Evolutionary conservation across 2,113 vertebrate genomes (phyloP).

Genomic region (Rhinichthys klamathensis): DNA sequence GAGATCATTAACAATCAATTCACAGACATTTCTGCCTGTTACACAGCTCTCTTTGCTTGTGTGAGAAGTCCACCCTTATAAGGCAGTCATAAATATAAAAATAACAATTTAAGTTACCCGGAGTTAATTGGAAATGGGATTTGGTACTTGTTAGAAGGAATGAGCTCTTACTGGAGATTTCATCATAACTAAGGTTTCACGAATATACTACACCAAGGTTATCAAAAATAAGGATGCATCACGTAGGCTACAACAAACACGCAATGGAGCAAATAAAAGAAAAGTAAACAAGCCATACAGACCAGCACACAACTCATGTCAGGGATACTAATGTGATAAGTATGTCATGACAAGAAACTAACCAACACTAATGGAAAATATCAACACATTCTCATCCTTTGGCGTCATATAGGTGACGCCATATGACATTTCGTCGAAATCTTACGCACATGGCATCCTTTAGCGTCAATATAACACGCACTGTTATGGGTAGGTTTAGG

Average conservation of each 20-base stretch:
- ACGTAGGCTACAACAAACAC: neutral
- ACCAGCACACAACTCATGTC: neutral
- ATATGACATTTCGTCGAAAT: too few species aligned
- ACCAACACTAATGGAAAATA: neutral
- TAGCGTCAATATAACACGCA: too few species aligned
- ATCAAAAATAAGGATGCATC: neutral
- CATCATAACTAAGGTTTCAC: slow-evolving; percentile 11
- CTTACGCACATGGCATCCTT: too few species aligned
- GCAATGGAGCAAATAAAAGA: neutral
- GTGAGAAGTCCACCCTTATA: neutral
- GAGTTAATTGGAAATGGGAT: neutral
- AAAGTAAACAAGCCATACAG: neutral
- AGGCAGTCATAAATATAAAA: neutral
- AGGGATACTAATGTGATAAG: neutral
- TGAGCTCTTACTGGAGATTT: neutral
- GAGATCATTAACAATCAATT: too few species aligned
- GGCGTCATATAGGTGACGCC: too few species aligned
- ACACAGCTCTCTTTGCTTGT: neutral
- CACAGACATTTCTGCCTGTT: neutral
- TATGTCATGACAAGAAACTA: neutral
- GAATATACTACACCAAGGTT: neutral
- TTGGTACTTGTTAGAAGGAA: neutral
- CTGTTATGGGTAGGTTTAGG: too few species aligned
- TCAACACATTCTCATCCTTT: too few species aligned
- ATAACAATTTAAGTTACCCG: neutral